These are phyloP conservation scores for Pteruthius melanotis DNA, from an alignment of 2,113 vertebrate genomes.

Conservation along the genomic window DNA sequence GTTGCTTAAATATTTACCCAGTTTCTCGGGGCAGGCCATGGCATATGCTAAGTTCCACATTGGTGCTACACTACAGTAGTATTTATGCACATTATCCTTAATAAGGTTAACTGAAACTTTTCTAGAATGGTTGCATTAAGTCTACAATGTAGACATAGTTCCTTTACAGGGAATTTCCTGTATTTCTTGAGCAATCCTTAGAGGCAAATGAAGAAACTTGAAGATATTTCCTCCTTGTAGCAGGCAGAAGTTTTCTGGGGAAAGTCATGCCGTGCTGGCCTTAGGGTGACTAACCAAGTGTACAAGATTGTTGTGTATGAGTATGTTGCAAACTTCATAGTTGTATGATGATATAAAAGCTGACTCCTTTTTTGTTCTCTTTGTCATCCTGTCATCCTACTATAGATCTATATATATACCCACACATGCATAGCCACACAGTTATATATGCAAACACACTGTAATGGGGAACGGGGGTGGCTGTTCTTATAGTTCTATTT, in stretches of 20 bases:
- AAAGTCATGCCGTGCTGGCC: background rate
- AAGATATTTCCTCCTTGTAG: background rate
- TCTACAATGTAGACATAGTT: background rate
- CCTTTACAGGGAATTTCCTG: background rate
- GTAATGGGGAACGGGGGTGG: background rate
- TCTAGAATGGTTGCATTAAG: background rate
- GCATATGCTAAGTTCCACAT: background rate
- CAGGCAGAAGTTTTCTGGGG: background rate
- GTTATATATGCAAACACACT: background rate
- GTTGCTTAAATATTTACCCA: background rate
- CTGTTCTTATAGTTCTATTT: background rate
- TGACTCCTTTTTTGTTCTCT: background rate
- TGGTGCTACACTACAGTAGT: background rate
- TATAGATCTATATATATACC: background rate
- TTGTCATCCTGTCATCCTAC: background rate
- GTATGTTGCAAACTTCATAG: background rate
- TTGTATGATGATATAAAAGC: background rate
- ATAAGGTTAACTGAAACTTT: background rate
- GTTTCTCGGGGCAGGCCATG: background rate
- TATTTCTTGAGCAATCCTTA: background rate
- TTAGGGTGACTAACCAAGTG: background rate
- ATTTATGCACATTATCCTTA: background rate
- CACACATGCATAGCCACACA: background rate
- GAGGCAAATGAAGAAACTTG: background rate
- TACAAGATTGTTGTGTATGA: background rate